phyloP scores from a whole-genome alignment of 1,140 invertebrate genomes.

The Paraescarpia echinospica region DNA sequence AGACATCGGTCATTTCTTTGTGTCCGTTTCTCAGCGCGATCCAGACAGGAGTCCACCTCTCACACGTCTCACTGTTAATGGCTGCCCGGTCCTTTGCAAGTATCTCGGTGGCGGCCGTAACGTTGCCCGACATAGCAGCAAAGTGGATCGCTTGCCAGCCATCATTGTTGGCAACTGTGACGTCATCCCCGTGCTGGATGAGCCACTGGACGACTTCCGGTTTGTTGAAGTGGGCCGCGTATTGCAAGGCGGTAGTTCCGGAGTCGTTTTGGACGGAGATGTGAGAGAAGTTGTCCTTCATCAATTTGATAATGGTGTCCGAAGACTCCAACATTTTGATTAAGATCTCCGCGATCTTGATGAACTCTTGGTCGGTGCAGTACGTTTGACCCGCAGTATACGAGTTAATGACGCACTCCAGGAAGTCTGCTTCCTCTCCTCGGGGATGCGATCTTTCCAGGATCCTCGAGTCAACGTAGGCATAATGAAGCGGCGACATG shows the following conservation, averaged over 20 bases:
- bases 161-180: not conserved
- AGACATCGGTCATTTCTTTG: not conserved
- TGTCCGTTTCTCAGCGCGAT: not conserved
- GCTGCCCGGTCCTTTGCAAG: not conserved
- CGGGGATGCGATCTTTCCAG: not conserved
- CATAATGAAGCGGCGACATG: not conserved
- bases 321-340: not conserved
- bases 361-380: not conserved
- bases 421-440: not conserved
- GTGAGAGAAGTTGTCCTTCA: not conserved
- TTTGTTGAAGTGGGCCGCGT: not conserved
- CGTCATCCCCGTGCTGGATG: not conserved
- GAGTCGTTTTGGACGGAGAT: not conserved
- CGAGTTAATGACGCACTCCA: not conserved
- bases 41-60: not conserved
- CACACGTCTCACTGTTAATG: not conserved
- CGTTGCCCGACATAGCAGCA: not conserved
- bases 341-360: not conserved
- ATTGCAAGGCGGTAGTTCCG: not conserved
- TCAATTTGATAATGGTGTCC: not conserved
- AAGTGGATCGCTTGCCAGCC: not conserved
- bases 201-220: not conserved
- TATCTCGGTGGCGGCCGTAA: not conserved
- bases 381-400: not conserved
- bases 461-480: not conserved